Conservation (phyloP, 2,888 invertebrate species). For the Andrena praecox region DNA sequence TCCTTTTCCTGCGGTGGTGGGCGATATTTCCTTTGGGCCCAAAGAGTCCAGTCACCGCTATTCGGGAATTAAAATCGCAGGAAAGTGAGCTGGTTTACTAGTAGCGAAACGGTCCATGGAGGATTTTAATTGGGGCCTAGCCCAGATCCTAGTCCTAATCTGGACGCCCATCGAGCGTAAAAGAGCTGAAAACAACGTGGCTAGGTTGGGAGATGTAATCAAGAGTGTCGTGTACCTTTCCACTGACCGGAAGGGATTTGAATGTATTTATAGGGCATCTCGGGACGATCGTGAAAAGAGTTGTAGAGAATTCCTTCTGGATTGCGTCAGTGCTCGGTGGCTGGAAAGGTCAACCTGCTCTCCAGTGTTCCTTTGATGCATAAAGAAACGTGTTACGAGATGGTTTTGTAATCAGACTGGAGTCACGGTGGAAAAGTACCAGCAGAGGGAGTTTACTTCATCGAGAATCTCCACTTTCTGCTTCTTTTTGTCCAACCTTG, state of each 20-base stretch:
- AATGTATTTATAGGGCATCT: slow-evolving; percentile 19
- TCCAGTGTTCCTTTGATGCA: slow-evolving; percentile 26
- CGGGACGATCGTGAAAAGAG: slow-evolving; percentile 15
- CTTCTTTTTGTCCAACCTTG: neutral
- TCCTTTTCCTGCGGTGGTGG: neutral
- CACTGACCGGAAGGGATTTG: slow-evolving; percentile 19
- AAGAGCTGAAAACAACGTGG: neutral
- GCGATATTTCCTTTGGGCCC: neutral
- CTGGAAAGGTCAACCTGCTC: slow-evolving; percentile 40
- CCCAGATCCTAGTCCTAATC: neutral
- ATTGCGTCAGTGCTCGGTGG: slow-evolving; percentile 28
- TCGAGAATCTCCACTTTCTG: neutral
- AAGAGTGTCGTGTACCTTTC: slow-evolving; percentile 21
- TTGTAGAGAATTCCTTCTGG: slow-evolving; percentile 6
- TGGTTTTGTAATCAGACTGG: slow-evolving; percentile 35
- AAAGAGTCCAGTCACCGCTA: neutral
- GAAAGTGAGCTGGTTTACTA: neutral
- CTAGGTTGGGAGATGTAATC: neutral
- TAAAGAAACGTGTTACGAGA: slow-evolving; percentile 36
- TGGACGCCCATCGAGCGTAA: neutral
- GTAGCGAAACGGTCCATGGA: too few relatives aligned
- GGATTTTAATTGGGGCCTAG: neutral
- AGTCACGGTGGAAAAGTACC: neutral
- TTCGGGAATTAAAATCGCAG: neutral
- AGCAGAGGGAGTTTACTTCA: neutral